Conservation (phyloP, 2,113 vertebrate species). For the Lophura nycthemera region DNA sequence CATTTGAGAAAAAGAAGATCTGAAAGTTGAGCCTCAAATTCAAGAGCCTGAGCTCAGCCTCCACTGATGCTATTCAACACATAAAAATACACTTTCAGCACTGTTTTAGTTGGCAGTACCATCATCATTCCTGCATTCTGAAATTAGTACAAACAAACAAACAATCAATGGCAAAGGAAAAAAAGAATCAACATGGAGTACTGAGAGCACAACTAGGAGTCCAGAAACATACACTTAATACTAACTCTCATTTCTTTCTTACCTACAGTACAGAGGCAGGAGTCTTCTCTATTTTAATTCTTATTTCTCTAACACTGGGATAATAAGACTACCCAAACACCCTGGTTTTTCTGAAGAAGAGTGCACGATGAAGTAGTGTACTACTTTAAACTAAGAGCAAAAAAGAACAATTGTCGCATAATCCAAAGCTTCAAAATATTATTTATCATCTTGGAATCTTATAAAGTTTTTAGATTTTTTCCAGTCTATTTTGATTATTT, state of each 20-base stretch:
- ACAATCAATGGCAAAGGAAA: not conserved
- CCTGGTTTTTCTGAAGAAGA: not conserved
- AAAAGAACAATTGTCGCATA: not conserved
- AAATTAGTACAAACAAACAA: slow-evolving; percentile 1
- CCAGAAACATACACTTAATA: not conserved
- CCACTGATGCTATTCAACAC: not conserved
- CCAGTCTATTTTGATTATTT: not conserved
- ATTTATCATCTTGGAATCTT: not conserved
- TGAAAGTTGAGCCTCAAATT: not conserved
- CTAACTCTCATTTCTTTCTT: not conserved
- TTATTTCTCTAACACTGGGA: not conserved
- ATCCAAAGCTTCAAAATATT: not conserved
- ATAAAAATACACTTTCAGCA: not conserved
- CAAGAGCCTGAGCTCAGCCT: not conserved
- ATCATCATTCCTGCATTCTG: not conserved
- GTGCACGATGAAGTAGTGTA: not conserved
- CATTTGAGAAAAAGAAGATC: not conserved
- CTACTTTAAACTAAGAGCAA: not conserved
- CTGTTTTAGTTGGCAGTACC: not conserved
- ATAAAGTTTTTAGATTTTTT: not conserved
- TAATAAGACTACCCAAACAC: not conserved
- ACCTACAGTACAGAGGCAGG: not conserved
- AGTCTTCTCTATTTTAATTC: not conserved
- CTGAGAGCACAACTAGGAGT: not conserved
- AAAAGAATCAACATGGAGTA: not conserved